Evolutionary conservation across 2,113 vertebrate species (phyloP).

Genomic region (Calyptomena viridis): DNA sequence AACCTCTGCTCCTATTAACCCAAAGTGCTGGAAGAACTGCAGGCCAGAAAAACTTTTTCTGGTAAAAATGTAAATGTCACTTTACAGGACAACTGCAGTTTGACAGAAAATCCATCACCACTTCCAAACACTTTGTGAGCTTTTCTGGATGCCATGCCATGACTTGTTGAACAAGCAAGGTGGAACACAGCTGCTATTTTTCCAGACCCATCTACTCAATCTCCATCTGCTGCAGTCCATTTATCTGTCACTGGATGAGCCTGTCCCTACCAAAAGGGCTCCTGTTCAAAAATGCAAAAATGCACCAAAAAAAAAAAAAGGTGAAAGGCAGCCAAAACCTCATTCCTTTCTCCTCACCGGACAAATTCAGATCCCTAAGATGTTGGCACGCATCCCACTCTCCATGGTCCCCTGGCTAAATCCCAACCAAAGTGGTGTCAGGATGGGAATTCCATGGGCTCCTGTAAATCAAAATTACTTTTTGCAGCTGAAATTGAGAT

Average conservation of each 20-base stretch:
- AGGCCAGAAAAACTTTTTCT: conserved; percentile 10
- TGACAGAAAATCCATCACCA: not conserved
- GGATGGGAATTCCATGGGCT: not conserved
- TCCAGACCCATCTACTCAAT: not conserved
- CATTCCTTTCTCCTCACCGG: not conserved
- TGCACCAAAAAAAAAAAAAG: not conserved
- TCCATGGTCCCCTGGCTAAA: not conserved
- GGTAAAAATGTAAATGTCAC: not conserved
- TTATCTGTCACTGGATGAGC: not conserved
- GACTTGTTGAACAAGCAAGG: not conserved
- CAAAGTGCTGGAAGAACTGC: not conserved
- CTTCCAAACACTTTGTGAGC: not conserved
- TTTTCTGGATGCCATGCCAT: not conserved
- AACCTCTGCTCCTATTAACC: conserved; percentile 33
- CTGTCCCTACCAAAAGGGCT: not conserved
- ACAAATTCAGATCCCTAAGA: not conserved
- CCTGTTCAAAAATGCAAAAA: not conserved
- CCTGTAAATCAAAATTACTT: not conserved
- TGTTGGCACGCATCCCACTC: not conserved
- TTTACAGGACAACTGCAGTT: not conserved
- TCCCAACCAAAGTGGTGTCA: not conserved
- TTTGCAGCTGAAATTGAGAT: not conserved
- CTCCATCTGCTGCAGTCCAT: not conserved
- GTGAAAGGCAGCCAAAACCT: not conserved
- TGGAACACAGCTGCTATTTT: not conserved